Evolutionary conservation across 2,797 vertebrate genomes (phyloP).

Genomic region (Bovichtus variegatus): DNA sequence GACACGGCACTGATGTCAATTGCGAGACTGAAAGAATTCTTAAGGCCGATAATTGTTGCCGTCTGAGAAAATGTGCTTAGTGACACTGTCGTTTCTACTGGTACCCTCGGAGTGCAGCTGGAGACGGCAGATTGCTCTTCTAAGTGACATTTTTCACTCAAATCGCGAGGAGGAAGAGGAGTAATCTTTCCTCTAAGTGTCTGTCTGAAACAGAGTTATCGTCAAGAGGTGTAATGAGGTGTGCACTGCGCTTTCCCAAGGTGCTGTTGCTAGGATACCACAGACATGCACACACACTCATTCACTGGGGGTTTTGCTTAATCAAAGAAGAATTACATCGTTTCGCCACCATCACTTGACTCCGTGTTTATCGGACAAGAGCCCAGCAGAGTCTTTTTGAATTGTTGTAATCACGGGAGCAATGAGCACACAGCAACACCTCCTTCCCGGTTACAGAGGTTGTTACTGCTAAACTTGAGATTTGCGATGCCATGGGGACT

Average conservation of each 20-base stretch:
- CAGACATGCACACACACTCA: too few relatives aligned
- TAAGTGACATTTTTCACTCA: conserved; percentile 60
- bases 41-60: conserved; percentile 69
- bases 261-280: conserved; percentile 74
- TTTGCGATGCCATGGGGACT: not conserved
- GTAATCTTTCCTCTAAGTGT: conserved; percentile 55
- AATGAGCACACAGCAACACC: conserved; percentile 2
- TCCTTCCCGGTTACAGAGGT: conserved; percentile 4
- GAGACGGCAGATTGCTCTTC: conserved; percentile 45
- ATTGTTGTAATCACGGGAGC: conserved; percentile 31
- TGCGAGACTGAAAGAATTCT: conserved; percentile 47
- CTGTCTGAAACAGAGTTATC: conserved; percentile 56
- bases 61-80: conserved; percentile 60
- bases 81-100: conserved; percentile 39
- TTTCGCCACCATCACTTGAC: conserved; percentile 51
- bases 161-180: conserved; percentile 21
- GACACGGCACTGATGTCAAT: conserved; percentile 61
- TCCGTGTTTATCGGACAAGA: conserved; percentile 40
- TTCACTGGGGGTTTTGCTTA: conserved; percentile 51
- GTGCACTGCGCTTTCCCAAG: conserved; percentile 42
- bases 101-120: conserved; percentile 27
- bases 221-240: conserved; percentile 69
- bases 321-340: conserved; percentile 63
- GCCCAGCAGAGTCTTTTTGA: conserved; percentile 36
- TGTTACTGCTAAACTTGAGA: conserved; percentile 19